Conservation (phyloP, 2,888 invertebrate species). For the Phragmatobia fuliginosa region DNA sequence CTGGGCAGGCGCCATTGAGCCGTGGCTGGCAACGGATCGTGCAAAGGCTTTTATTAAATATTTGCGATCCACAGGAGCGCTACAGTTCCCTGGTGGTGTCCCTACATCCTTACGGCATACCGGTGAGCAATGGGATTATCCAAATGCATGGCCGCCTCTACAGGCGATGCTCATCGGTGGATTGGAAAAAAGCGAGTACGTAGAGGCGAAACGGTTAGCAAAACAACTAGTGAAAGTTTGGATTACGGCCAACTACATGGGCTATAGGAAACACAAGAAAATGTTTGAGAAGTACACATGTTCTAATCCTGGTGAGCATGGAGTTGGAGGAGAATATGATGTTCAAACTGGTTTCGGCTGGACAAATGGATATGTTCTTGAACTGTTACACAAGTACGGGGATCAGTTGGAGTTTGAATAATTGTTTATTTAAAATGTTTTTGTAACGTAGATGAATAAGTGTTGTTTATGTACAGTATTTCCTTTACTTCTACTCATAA, state of each 20-base stretch:
- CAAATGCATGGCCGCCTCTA: constrained; percentile 95
- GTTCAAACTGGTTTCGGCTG: constrained; percentile 93
- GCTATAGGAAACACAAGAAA: constrained; percentile 83
- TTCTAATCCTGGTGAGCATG: constrained; percentile 88
- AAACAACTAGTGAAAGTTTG: constrained; percentile 89
- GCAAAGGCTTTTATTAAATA: constrained; percentile 86
- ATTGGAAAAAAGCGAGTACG: constrained; percentile 87
- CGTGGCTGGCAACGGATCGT: constrained; percentile 71
- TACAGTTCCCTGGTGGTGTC: constrained; percentile 89
- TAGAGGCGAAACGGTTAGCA: constrained; percentile 88
- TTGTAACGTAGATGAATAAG: background rate
- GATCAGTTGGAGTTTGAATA: background rate
- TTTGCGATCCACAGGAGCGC: constrained; percentile 79
- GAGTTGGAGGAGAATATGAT: constrained; percentile 92
- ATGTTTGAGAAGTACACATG: constrained; percentile 92
- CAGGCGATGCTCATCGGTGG: constrained; percentile 92
- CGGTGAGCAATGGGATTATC: constrained; percentile 93
- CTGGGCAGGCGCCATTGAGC: constrained; percentile 89
- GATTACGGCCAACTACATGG: constrained; percentile 89
- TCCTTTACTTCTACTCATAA: background rate
- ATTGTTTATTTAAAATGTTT: background rate
- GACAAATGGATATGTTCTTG: constrained; percentile 91
- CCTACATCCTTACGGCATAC: constrained; percentile 89
- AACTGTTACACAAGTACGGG: constrained; percentile 88
- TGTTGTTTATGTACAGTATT: background rate